Base-by-base conservation (phyloP, 2,888 invertebrate genomes). In the Spisula solida region DNA sequence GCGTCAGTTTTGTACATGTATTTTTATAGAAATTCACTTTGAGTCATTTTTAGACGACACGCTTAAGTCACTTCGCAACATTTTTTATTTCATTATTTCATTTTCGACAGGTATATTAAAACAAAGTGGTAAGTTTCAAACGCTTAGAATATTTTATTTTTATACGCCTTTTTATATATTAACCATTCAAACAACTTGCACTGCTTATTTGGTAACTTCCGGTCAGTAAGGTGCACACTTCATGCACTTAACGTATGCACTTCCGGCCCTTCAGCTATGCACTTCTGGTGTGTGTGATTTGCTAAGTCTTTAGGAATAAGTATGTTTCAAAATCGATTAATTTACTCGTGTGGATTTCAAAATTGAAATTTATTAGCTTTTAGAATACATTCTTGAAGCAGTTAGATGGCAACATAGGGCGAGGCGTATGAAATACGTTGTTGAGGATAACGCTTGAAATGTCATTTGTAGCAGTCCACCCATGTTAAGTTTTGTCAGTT, bases 91-190 rank as follows among this genome's bases (percentile, higher is more conserved):
- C 75, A 34, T 75, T 75, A 75, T 75, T 75, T 31, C 75, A 31
- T 75, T 75, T 70, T 75, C 31, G 75, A 75, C 75, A 75, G 75
- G 75, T 75, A 75, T 75, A 31, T 75, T 75, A 75, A 75, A 75
- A 75, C 75, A 75, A 31, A 75, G 75, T 31, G 75, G 75, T 75
- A 75, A 75, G 75, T 75, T 75, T 14, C 31, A 66, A 75, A 75
- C 34, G 75, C 75, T 75, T 75, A 31, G 25, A 31, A 75, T 75
- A 75, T 34, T 31, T 34, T 75, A 31, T 31, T 31, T 34, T 75
- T 25, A 34, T 75, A 34, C 34, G 75, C 34, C 29, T 31, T 75
- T 75, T 18, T 31, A 66, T 66, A 66, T 25, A 66, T 34, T 34
- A 75, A 75, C 34, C 34, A 10, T 31, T 5, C 34, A 25, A 75